Evolutionary conservation across 2,888 invertebrate genomes (phyloP).

Genomic region (Tetragonula carbonaria): DNA sequence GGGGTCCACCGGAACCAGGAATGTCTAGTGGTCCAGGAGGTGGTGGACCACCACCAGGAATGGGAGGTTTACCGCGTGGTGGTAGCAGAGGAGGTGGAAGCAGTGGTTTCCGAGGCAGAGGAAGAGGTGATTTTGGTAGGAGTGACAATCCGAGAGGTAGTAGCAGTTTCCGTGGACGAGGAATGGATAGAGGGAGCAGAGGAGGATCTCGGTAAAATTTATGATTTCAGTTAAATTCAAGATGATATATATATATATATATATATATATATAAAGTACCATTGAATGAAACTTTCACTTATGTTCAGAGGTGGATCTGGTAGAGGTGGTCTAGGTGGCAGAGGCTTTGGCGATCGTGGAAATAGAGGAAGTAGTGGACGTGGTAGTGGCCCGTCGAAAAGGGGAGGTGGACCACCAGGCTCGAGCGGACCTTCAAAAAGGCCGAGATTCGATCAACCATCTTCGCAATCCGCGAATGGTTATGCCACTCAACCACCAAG

Average conservation of each 20-base stretch:
- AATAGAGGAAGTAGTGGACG: conserved; percentile 83
- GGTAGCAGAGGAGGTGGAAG: conserved; percentile 76
- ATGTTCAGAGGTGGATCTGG: conserved; percentile 71
- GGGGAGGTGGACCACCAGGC: conserved; percentile 85
- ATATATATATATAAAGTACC: neutral
- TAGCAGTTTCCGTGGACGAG: conserved; percentile 78
- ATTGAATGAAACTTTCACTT: no score
- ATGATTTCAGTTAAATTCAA: neutral
- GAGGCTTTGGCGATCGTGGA: conserved; percentile 84
- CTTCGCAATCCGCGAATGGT: conserved; percentile 80
- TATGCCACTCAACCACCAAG: conserved; percentile 78
- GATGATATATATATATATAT: neutral
- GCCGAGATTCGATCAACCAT: conserved; percentile 83
- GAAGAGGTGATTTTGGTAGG: conserved; percentile 81
- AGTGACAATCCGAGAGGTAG: conserved; percentile 82
- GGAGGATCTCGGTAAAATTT: conserved; percentile 81
- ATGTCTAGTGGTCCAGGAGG: conserved; percentile 77
- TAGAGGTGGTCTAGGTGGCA: conserved; percentile 80
- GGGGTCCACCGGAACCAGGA: conserved; percentile 79
- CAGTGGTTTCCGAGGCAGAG: conserved; percentile 78
- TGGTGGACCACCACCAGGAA: conserved; percentile 77
- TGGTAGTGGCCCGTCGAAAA: conserved; percentile 81
- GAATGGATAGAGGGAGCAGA: conserved; percentile 84
- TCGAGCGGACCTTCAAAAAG: conserved; percentile 86
- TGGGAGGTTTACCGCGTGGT: conserved; percentile 79